Evolutionary conservation across 2,888 invertebrate genomes (phyloP).

Genomic region (Apocheima hispidaria): DNA sequence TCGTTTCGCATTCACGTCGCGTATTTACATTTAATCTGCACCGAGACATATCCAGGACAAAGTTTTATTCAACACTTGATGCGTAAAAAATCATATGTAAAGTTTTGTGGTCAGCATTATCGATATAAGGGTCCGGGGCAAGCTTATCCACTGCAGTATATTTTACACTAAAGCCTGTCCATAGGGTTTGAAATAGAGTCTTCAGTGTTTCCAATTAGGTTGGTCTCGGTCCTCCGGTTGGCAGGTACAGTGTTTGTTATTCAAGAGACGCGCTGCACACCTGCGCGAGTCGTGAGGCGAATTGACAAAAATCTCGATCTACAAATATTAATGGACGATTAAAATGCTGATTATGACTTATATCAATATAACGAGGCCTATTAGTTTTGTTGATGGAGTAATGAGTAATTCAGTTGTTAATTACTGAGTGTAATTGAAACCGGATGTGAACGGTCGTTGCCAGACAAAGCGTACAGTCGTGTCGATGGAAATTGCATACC

Average conservation of each 20-base stretch:
- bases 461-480: neutral
- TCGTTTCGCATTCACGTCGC: constrained; percentile 62
- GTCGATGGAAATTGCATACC: neutral
- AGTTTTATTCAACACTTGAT: constrained; percentile 52
- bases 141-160: neutral
- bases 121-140: constrained; percentile 42
- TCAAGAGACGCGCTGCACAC: constrained; percentile 71
- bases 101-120: constrained; percentile 55
- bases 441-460: constrained; percentile 13
- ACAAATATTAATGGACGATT: constrained; percentile 46
- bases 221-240: constrained; percentile 9
- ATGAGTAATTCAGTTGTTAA: constrained; percentile 37
- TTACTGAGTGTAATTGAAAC: constrained; percentile 20
- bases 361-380: constrained; percentile 40
- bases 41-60: constrained; percentile 56
- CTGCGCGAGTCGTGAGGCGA: constrained; percentile 70
- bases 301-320: constrained; percentile 40
- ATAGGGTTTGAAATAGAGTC: constrained; percentile 39
- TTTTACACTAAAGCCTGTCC: rapidly evolving
- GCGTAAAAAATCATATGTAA: constrained; percentile 58
- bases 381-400: constrained; percentile 43
- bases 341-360: constrained; percentile 54
- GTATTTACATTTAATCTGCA: constrained; percentile 65
- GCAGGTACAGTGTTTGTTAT: constrained; percentile 53
- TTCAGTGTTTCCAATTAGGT: neutral